Conservation (phyloP, 64 coral and sea anemone species). For the Catalaphyllia jardinei region DNA sequence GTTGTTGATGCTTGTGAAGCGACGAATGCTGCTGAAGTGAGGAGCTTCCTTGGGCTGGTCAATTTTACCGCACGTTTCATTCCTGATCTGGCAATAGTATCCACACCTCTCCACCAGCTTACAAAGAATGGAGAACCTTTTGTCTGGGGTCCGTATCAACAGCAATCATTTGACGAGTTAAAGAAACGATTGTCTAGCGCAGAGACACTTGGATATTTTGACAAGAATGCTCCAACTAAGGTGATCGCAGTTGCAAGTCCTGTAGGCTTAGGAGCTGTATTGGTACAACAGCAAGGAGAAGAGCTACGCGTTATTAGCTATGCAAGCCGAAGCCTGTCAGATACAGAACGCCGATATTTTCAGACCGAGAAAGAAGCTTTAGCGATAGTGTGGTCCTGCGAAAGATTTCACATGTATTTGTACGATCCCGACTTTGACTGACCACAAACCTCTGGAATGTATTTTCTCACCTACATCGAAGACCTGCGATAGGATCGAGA, state of each 20-base stretch:
- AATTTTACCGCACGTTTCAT: not conserved
- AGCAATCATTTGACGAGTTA: constrained; percentile 32
- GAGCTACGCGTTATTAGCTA: constrained; percentile 49
- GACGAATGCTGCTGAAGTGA: constrained; percentile 27
- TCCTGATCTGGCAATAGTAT: no score
- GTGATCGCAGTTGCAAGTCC: constrained; percentile 48
- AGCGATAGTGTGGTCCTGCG: constrained; percentile 24
- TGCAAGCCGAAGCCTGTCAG: constrained; percentile 32
- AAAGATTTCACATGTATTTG: constrained; percentile 4
- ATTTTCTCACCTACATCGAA: constrained; percentile 49
- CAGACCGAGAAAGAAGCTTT: constrained; percentile 35
- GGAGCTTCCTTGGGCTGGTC: not conserved
- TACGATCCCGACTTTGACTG: constrained; percentile 51
- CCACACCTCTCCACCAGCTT: constrained; percentile 16
- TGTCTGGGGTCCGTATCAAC: constrained; percentile 4
- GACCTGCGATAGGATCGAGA: constrained; percentile 42
- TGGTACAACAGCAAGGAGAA: constrained; percentile 8
- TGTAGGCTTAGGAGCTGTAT: constrained; percentile 11
- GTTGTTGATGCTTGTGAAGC: constrained; percentile 33
- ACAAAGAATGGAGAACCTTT: constrained; percentile 34
- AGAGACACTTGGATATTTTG: constrained; percentile 27
- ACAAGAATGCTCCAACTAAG: constrained; percentile 52
- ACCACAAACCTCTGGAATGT: constrained; percentile 67
- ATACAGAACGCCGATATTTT: constrained; percentile 26
- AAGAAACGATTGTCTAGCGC: constrained; percentile 32